Percentiles rank a stretch among this genome's conserved stretches.
Conservation (phyloP, 2,888 invertebrate species). For the Calephelis perditalis region DNA sequence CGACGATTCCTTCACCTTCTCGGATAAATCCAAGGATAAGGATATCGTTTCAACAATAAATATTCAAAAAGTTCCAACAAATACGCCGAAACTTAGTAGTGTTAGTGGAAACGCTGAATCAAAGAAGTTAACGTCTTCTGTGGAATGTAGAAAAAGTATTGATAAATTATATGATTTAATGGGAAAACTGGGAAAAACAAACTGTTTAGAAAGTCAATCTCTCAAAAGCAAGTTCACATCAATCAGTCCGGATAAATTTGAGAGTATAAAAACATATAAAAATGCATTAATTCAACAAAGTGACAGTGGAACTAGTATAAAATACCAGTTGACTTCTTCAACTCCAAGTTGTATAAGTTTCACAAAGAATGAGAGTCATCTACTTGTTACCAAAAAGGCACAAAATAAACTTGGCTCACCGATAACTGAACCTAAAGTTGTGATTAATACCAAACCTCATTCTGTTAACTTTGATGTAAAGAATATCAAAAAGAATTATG, state of each 20-base stretch:
- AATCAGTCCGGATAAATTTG: slow-evolving; percentile 12
- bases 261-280: neutral
- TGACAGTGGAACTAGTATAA: slow-evolving; percentile 57
- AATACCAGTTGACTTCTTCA: slow-evolving; percentile 47
- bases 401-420: slow-evolving; percentile 28
- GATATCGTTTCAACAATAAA: slow-evolving; percentile 14
- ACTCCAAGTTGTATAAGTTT: slow-evolving; percentile 48
- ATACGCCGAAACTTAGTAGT: slow-evolving; percentile 27
- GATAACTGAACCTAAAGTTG: slow-evolving; percentile 48
- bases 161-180: slow-evolving; percentile 62
- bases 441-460: slow-evolving; percentile 49
- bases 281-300: slow-evolving; percentile 36
- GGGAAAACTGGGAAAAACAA: slow-evolving; percentile 42
- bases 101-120: slow-evolving; percentile 21
- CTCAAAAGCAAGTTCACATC: slow-evolving; percentile 30
- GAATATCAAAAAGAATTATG: slow-evolving; percentile 40
- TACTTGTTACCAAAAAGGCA: slow-evolving; percentile 26
- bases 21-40: slow-evolving; percentile 10
- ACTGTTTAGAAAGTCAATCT: slow-evolving; percentile 30
- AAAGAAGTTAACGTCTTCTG: slow-evolving; percentile 31
- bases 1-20: slow-evolving; percentile 23
- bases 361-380: slow-evolving; percentile 28
- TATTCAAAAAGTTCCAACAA: slow-evolving; percentile 32
- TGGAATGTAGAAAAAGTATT: slow-evolving; percentile 60
- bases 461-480: slow-evolving; percentile 37